phyloP scores from a whole-genome alignment of 1,140 invertebrate genomes.

The Akabosia matsudoensis region DNA sequence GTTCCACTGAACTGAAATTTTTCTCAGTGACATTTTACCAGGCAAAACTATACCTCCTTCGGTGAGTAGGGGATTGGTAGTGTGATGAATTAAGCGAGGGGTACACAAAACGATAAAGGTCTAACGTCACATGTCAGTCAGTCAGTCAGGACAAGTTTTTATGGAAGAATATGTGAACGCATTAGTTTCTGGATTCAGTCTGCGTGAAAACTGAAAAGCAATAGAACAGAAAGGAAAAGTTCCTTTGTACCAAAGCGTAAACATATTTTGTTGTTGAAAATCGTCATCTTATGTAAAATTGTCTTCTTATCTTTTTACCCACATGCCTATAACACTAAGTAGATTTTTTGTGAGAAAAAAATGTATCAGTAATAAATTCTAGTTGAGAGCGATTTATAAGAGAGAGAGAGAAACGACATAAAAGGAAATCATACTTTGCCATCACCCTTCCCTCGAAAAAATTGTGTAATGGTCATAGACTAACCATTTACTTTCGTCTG shows the following conservation, averaged over 20 bases:
- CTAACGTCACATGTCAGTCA: conserved; percentile 15
- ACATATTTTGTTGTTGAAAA: neutral
- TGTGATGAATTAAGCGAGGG: too few relatives aligned
- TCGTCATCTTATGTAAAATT: neutral
- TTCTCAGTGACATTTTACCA: too few relatives aligned
- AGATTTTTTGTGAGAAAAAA: conserved; percentile 4
- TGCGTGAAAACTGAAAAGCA: conserved; percentile 12
- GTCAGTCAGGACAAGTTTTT: neutral
- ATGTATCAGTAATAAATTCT: conserved; percentile 3
- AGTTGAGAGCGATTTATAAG: conserved; percentile 15
- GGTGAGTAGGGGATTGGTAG: too few relatives aligned
- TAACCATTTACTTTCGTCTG: too few relatives aligned
- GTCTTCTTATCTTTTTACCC: neutral
- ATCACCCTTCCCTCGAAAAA: too few relatives aligned
- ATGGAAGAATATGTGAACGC: neutral
- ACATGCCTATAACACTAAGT: conserved; percentile 3
- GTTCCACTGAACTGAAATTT: neutral
- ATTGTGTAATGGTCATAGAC: too few relatives aligned
- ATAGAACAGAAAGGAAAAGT: neutral
- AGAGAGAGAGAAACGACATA: neutral
- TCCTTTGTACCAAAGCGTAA: too few relatives aligned
- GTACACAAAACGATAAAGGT: neutral
- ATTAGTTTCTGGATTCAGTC: conserved; percentile 6
- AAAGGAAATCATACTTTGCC: conserved; percentile 9
- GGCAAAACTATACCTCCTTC: too few relatives aligned